Conservation (phyloP, 1,140 invertebrate genomes). For the Cotesia vestalis region DNA sequence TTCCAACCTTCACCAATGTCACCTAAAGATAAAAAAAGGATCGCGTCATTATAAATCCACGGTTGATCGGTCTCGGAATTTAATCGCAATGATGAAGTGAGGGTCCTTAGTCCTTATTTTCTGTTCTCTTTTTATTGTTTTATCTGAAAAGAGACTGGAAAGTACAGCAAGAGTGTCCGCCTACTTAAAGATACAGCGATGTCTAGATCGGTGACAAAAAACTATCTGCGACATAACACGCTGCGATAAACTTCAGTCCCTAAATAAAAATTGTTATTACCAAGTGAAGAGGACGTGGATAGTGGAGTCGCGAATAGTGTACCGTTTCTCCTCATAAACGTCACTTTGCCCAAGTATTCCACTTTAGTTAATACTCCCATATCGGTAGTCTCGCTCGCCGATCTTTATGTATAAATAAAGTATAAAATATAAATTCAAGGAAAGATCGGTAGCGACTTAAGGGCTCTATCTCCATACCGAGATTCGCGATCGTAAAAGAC, state of each 20-base stretch:
- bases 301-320: slow-evolving; percentile 47
- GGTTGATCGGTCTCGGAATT: too few species aligned
- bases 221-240: not conserved
- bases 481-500: slow-evolving; percentile 20
- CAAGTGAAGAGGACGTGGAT: slow-evolving; percentile 42
- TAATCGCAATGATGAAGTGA: too few species aligned
- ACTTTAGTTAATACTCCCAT: not conserved
- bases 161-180: too few species aligned
- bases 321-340: slow-evolving; percentile 54
- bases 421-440: not conserved
- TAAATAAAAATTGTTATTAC: not conserved
- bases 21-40: too few species aligned
- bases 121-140: too few species aligned
- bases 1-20: too few species aligned
- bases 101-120: too few species aligned
- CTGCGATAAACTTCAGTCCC: not conserved
- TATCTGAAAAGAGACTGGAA: too few species aligned
- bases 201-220: slow-evolving; percentile 22
- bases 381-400: not conserved
- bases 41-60: too few species aligned
- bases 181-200: too few species aligned
- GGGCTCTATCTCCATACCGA: slow-evolving; percentile 23
- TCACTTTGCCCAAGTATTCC: slow-evolving; percentile 49
- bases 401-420: too few species aligned
- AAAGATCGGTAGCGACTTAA: slow-evolving; percentile 41